A percentile compares a stretch with the other conserved stretches of the same genome.
These are phyloP conservation scores for Dysdera silvatica DNA, from an alignment of 1,140 invertebrate genomes.

Conservation along the genomic window DNA sequence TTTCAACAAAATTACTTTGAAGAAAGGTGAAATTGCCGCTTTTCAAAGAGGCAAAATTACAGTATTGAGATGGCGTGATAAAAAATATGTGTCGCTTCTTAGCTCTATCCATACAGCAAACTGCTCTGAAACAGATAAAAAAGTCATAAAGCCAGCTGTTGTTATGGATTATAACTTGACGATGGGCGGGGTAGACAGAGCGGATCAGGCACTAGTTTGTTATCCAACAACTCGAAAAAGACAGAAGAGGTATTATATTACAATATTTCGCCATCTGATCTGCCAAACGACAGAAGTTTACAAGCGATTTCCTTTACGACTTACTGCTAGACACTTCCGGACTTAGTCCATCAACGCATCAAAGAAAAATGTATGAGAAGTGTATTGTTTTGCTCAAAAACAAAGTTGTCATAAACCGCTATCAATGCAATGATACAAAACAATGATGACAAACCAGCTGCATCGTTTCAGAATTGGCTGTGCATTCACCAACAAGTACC, in stretches of 20 bases:
- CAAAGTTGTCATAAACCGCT: background rate
- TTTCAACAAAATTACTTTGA: background rate
- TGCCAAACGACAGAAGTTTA: background rate
- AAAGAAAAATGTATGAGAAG: background rate
- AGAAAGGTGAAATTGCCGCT: background rate
- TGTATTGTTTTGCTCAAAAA: background rate
- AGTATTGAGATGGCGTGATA: background rate
- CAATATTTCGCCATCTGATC: background rate
- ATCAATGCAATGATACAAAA: background rate
- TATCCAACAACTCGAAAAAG: background rate
- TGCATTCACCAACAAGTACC: no score
- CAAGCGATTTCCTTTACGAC: background rate
- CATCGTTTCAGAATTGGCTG: no score
- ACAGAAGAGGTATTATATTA: background rate
- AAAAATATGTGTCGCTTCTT: background rate
- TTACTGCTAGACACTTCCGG: background rate
- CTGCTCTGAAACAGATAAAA: background rate
- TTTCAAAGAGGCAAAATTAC: conserved; percentile 2
- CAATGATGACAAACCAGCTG: no score
- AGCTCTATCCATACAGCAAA: background rate
- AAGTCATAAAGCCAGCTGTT: background rate
- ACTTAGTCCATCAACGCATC: background rate
- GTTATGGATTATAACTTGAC: background rate
- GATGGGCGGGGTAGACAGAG: background rate
- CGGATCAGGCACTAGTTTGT: background rate